phyloP scores from a whole-genome alignment of 1,140 invertebrate species.

The Neodiprion lecontei region DNA sequence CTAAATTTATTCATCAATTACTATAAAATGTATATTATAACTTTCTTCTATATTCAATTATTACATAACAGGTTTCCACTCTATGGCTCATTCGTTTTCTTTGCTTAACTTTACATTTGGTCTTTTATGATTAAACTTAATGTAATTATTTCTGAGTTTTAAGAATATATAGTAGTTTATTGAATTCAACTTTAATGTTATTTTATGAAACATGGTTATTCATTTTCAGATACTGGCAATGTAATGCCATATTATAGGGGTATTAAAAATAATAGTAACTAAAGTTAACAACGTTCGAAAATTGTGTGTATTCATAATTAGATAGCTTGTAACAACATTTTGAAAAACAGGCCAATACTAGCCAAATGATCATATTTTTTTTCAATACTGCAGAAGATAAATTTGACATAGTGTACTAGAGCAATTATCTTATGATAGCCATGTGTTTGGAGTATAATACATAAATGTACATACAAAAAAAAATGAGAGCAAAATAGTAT shows the following conservation, averaged over 20 bases:
- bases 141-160: not conserved
- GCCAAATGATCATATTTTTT: not conserved
- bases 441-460: too few relatives aligned
- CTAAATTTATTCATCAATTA: not conserved
- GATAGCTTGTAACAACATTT: not conserved
- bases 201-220: not conserved
- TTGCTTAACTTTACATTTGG: not conserved
- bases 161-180: not conserved
- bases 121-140: not conserved
- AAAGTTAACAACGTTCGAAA: too few relatives aligned
- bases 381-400: not conserved
- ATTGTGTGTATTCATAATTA: too few relatives aligned
- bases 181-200: not conserved
- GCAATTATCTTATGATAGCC: too few relatives aligned
- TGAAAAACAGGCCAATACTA: not conserved
- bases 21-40: conserved; percentile 1
- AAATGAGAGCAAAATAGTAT: too few relatives aligned
- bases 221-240: not conserved
- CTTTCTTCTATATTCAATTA: not conserved
- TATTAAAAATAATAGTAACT: too few relatives aligned
- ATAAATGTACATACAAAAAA: too few relatives aligned
- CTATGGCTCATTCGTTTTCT: not conserved
- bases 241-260: too few relatives aligned
- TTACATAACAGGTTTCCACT: not conserved
- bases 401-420: too few relatives aligned